phyloP scores from a whole-genome alignment of 1,140 invertebrate genomes.

The Mercenaria mercenaria region DNA sequence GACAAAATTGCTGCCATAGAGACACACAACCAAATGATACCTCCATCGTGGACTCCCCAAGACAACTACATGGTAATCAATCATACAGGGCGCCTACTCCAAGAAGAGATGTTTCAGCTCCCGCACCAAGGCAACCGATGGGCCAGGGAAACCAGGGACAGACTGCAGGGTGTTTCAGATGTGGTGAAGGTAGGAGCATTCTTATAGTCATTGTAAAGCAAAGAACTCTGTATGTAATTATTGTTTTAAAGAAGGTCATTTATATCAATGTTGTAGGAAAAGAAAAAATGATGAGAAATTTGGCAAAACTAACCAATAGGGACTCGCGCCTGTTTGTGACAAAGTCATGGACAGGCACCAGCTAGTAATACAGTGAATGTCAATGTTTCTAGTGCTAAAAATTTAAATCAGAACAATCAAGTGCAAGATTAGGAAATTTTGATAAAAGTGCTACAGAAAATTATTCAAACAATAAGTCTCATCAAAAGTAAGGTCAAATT shows the following conservation, averaged over 20 bases:
- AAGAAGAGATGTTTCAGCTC: background rate
- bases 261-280: background rate
- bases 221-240: background rate
- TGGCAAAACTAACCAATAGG: constrained; percentile 61
- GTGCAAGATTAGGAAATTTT: too few species aligned
- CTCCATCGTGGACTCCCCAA: background rate
- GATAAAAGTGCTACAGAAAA: too few species aligned
- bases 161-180: background rate
- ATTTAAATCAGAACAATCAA: too few species aligned
- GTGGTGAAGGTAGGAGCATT: constrained; percentile 21
- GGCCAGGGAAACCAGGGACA: background rate
- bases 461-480: too few species aligned
- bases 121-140: background rate
- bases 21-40: background rate
- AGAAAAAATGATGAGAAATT: background rate
- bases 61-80: background rate
- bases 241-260: background rate
- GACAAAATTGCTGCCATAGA: background rate
- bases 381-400: too few species aligned
- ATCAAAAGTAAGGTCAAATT: too few species aligned
- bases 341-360: constrained; percentile 45
- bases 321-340: constrained; percentile 59
- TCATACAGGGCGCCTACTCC: background rate
- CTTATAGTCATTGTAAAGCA: constrained; percentile 4
- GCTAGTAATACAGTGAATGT: background rate